Base-by-base conservation (phyloP, 1,140 invertebrate genomes). In the Cecropterus lyciades region DNA sequence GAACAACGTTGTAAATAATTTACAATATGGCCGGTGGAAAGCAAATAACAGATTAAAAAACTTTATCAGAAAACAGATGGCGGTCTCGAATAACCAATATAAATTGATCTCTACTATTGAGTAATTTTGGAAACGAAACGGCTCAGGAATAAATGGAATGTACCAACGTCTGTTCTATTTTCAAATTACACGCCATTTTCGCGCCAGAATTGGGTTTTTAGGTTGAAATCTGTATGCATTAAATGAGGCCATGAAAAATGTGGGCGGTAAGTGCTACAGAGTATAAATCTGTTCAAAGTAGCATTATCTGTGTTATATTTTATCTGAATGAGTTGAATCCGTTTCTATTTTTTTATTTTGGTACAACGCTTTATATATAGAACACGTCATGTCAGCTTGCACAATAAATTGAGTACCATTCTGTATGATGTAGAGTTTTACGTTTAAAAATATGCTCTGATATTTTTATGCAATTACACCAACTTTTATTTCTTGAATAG, bases 181-280 rank as follows among this genome's bases (percentile, higher is more conserved):
- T 63, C 46, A 63, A 42, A 63, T 63, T 63, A 63, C 59, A 37
- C 59, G 37, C 33, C 33, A 52, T 49, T 51, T 51, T 63, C 48
- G 59, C 59, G 33, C 48, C 59, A 51, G 77, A 79, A 77, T 77
- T 72, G 30, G 79, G 79, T 81, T 81, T 81, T 65, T 73, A 64
- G 79, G 77, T 73, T 79, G 75, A 81, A 77, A 81, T 68, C 20
- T 63, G 30, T 68, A 65, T 60, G 30, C 65, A 55, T 27, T 40
- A 15, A 65, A 46, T 62, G 33, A 13, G 45, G 63, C 57, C 33
- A 71, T 27, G 48, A 70, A 70, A 68, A 40, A 57, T 11, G 43
- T 51, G 30, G 48, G 30, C 42, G 27, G 51, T 40, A 37, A 45
- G 15, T 40, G 52, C 30, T 55, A 37, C n/a, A 40, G 52, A 40